Conservation (phyloP, 2,113 vertebrate genomes). For the Erinaceus europaeus region DNA sequence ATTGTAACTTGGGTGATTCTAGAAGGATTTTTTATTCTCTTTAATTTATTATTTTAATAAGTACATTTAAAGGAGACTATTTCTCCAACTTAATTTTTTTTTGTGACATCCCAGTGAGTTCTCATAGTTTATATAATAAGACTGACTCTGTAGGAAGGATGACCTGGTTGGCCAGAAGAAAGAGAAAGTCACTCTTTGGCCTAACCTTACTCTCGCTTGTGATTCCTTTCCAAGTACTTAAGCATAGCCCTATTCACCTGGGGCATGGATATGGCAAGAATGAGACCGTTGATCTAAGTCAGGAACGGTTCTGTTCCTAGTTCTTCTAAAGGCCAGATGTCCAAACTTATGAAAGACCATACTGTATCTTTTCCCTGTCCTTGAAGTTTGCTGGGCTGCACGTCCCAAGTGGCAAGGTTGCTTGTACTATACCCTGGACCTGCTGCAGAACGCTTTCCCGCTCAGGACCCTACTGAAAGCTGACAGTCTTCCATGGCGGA, state of each 20-base stretch:
- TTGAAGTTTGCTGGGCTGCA: no score
- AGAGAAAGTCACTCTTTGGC: conserved; percentile 23
- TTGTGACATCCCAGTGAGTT: conserved; percentile 9
- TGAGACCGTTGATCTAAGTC: not conserved
- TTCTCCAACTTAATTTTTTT: conserved; percentile 55
- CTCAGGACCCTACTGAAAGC: no score
- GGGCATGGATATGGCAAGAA: not conserved
- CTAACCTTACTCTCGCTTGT: conserved; percentile 9
- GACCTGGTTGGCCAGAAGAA: conserved; percentile 10
- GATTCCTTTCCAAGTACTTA: not conserved
- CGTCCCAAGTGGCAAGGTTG: no score
- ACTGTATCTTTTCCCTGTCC: no score
- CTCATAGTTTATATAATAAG: conserved; percentile 37
- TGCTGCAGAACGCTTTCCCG: no score
- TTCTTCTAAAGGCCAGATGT: conserved; percentile 29
- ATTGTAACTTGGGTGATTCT: conserved; percentile 24
- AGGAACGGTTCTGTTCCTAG: not conserved
- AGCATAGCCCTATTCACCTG: not conserved
- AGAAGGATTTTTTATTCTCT: conserved; percentile 34
- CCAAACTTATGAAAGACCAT: no score
- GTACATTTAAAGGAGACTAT: conserved; percentile 29
- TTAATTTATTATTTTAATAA: conserved; percentile 67
- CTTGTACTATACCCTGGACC: no score
- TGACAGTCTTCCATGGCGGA: no score
- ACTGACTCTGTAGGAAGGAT: conserved; percentile 6